Evolutionary conservation across 2,797 vertebrate species (phyloP).

Genomic region (Sebastes reedi): DNA sequence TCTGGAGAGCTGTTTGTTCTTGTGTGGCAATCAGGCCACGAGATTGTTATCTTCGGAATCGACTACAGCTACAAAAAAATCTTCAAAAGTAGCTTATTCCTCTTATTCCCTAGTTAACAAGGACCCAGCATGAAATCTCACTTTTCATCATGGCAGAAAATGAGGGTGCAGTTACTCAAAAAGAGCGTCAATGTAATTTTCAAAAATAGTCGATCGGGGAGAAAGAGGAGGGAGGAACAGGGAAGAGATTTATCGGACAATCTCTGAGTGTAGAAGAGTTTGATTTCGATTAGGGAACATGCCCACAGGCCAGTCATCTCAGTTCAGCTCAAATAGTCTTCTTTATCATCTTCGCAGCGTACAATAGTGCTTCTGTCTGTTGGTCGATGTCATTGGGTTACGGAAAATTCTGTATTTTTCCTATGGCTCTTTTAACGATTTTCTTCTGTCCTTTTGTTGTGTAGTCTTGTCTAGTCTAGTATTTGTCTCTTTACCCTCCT

Average conservation of each 20-base stretch:
- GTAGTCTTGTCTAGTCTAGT: not conserved
- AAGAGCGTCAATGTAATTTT: constrained; percentile 35
- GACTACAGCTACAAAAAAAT: not conserved
- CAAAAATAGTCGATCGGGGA: constrained; percentile 28
- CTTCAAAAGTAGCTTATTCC: constrained; percentile 25
- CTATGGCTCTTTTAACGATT: not conserved
- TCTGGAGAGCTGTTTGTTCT: constrained; percentile 43
- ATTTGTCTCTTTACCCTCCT: not conserved
- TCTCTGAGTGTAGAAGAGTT: constrained; percentile 25
- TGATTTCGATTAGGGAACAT: constrained; percentile 32
- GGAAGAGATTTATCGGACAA: constrained; percentile 33
- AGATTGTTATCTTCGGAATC: constrained; percentile 34
- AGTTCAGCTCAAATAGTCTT: constrained; percentile 3
- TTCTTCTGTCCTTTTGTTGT: not conserved
- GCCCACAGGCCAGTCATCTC: constrained; percentile 18
- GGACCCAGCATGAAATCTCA: constrained; percentile 20
- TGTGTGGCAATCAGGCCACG: constrained; percentile 23
- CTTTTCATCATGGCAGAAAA: constrained; percentile 41
- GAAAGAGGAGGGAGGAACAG: constrained; percentile 1
- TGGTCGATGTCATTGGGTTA: constrained; percentile 19
- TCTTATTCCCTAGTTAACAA: constrained; percentile 8
- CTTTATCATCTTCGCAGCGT: constrained; percentile 1
- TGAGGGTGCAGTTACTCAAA: constrained; percentile 28
- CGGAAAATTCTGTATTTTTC: not conserved
- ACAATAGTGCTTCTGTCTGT: not conserved